Base-by-base conservation (phyloP, 2,797 vertebrate genomes). In the Clarias pachynema region DNA sequence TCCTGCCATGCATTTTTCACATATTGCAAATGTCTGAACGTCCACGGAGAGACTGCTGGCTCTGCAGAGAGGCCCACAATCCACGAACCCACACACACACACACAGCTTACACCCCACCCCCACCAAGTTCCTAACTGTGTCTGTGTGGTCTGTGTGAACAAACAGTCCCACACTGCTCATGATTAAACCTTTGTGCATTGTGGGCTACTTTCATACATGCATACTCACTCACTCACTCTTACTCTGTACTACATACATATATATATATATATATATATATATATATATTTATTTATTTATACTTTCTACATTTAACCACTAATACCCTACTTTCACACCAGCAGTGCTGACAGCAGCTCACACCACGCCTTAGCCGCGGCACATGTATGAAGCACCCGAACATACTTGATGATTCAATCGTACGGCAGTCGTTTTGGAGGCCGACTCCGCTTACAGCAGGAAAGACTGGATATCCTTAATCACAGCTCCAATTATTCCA, bases 11-110 rank as follows among this genome's bases (percentile, higher is more conserved):
- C 88, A 91, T 92, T 92, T 93, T 90, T 92, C 82, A 92, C 90
- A 93, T 92, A 91, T 89, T 92, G 88, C 89, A 92, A 92, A 93
- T 91, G 91, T 92, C 90, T 93, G 85, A 87, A 90, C 88, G 84
- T 89, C 91, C 89, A 86, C 81, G 20, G 85, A 88, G 86, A 81
- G 90, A 89, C 88, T 91, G 87, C 88, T 88, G 90, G 89, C 84
- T 85, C 56, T 89, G 84, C 84, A 62, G 14, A 87, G 85, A 86
- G 37, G 62, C 84, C 84, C 84, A 88, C 66, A 80, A 86, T 86
- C 81, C 84, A 86, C 79, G 89, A 73, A 81, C 59, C 78, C 53
- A 74, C 57, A 85, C 37, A 72, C 57, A 85, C 37, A 72, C 56
- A 57, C 15, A 82, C 24, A 14, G 4, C 34, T 70, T 24, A 40